phyloP scores from a whole-genome alignment of 2,888 invertebrate genomes.

The Rapana venosa region DNA sequence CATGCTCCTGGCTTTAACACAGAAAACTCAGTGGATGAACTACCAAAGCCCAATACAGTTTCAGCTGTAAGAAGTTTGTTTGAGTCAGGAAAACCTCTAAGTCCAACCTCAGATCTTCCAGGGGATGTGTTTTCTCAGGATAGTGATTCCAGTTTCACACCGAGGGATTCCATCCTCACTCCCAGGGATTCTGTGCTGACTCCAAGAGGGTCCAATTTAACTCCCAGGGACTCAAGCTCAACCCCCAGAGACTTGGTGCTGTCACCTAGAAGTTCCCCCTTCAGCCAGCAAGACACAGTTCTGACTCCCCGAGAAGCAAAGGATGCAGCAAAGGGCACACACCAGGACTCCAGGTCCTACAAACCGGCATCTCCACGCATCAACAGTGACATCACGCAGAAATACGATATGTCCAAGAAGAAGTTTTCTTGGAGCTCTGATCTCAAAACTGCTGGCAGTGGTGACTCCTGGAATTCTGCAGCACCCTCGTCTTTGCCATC shows the following conservation, averaged over 20 bases:
- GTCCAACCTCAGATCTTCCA: slow-evolving; percentile 13
- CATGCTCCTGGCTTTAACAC: slow-evolving; percentile 31
- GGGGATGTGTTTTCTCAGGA: neutral
- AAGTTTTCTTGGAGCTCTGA: slow-evolving; percentile 8
- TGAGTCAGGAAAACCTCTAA: slow-evolving; percentile 79
- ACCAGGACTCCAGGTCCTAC: slow-evolving; percentile 8
- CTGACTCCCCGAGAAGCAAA: neutral
- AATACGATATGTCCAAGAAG: slow-evolving; percentile 30
- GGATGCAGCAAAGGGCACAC: neutral
- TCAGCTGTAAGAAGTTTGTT: slow-evolving; percentile 91
- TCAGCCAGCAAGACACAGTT: neutral
- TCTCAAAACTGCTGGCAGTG: slow-evolving; percentile 14
- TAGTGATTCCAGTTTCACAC: neutral
- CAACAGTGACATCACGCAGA: neutral
- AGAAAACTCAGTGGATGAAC: slow-evolving; percentile 79
- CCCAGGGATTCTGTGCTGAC: neutral
- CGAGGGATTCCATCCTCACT: neutral
- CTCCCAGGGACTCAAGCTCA: neutral
- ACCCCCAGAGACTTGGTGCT: slow-evolving; percentile 16
- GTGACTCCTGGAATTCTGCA: slow-evolving; percentile 28
- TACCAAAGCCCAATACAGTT: slow-evolving; percentile 93
- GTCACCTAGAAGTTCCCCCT: slow-evolving; percentile 6
- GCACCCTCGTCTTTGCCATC: slow-evolving; percentile 28
- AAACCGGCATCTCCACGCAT: slow-evolving; percentile 24
- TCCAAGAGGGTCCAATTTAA: slow-evolving; percentile 1